Evolutionary conservation across 2,888 invertebrate species (phyloP), one percentile per base, ranked within the genome.

Genomic region (Choreutis nemorana): DNA sequence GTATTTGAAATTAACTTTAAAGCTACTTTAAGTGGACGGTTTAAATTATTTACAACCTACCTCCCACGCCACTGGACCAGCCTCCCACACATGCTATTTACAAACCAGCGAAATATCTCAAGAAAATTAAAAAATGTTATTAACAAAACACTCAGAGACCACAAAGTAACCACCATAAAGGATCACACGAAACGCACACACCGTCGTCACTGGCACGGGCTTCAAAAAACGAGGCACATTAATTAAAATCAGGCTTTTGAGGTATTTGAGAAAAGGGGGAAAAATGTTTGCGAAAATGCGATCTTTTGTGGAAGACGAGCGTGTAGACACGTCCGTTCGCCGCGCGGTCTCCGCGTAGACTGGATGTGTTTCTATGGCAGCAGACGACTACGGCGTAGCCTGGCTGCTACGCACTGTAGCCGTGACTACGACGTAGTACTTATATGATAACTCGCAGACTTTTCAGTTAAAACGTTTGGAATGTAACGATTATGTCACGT

Each of bases 361-460:
- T 73, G 70, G 55, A 45, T 48, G 38, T n/a, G 73, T 73, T 68
- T 57, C 73, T 72, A 73, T 73, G 72, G 73, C 65, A 65, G 50
- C 71, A 66, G 66, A 48, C 65, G 49, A 53, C 66, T 70, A 62
- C 64, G 63, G 40, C 58, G 41, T n/a, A n/a, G 45, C 45, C 47
- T 33, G 37, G 64, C 66, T 63, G 60, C 57, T 48, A 51, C 50
- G 48, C 39, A 55, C 56, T 59, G 57, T 57, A 53, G 26, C 33
- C 21, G 28, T 38, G 41, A 42, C 42, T 46, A 41, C 40, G 41
- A 11, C 32, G 38, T 36, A 40, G 38, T 31, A 35, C 32, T 28
- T 37, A 34, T 49, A 47, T 43, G 39, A 47, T 44, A n/a, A n/a
- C n/a, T n/a, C n/a, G n/a, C n/a, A n/a, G n/a, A n/a, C n/a, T n/a